These are phyloP conservation scores for Nomada goodeniana DNA, from an alignment of 2,888 invertebrate species.

Conservation along the genomic window DNA sequence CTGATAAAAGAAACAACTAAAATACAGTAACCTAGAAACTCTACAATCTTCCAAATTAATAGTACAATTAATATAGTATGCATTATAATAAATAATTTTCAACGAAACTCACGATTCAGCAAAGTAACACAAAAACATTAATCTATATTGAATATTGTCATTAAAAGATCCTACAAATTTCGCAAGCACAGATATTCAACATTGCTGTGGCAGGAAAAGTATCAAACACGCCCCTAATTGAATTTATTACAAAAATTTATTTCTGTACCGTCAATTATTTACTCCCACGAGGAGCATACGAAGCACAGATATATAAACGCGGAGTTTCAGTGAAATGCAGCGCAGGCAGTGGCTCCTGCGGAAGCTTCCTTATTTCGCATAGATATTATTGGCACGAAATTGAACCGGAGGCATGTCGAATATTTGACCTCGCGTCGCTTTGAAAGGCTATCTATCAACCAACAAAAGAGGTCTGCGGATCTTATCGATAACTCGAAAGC, in stretches of 20 bases:
- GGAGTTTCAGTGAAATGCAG: constrained; percentile 31
- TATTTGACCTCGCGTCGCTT: constrained; percentile 74
- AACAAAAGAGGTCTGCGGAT: constrained; percentile 75
- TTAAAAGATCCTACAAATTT: no score
- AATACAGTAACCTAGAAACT: no score
- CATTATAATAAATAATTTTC: no score
- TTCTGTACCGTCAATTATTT: neutral
- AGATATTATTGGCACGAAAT: constrained; percentile 77
- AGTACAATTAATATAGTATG: no score
- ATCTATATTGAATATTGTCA: no score
- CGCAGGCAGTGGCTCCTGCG: constrained; percentile 26
- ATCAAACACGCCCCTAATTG: neutral
- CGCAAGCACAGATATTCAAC: no score
- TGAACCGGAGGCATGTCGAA: constrained; percentile 74
- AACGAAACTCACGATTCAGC: no score
- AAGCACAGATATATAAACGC: no score
- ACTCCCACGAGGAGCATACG: neutral
- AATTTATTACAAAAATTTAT: neutral
- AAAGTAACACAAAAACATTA: no score
- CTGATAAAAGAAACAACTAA: no score
- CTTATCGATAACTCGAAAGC: constrained; percentile 78
- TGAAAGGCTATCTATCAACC: constrained; percentile 78
- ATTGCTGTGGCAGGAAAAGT: neutral
- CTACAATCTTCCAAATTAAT: no score
- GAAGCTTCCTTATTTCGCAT: constrained; percentile 52